Evolutionary conservation across 2,797 vertebrate genomes (phyloP).

Genomic region (Epinephelus awoara): DNA sequence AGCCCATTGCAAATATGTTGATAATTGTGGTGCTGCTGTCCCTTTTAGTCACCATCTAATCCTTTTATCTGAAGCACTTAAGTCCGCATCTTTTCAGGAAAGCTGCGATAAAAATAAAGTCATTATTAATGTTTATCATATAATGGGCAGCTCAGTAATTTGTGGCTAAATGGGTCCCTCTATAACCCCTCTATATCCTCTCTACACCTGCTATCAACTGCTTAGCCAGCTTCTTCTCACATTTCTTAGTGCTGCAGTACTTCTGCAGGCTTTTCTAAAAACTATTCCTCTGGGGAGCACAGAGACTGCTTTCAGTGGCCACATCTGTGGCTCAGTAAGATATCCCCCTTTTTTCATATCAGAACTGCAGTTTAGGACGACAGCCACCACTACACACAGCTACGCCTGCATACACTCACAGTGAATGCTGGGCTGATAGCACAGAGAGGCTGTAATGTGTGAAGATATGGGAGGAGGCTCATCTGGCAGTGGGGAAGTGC

Average conservation of each 20-base stretch:
- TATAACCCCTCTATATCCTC: constrained; percentile 8
- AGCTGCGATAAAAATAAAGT: constrained; percentile 18
- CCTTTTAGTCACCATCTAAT: constrained; percentile 9
- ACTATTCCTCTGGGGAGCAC: constrained; percentile 51
- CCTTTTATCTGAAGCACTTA: constrained; percentile 17
- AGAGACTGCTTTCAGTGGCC: constrained; percentile 49
- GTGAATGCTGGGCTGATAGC: constrained; percentile 44
- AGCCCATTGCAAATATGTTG: neutral
- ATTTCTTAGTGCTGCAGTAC: constrained; percentile 42
- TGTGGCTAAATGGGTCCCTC: constrained; percentile 28
- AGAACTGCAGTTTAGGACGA: constrained; percentile 55
- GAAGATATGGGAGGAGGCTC: constrained; percentile 61
- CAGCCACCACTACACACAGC: constrained; percentile 54
- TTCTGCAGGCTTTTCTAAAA: constrained; percentile 51
- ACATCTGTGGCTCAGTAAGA: constrained; percentile 58
- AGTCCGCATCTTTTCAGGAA: constrained; percentile 1
- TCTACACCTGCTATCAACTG: constrained; percentile 42
- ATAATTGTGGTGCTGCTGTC: neutral
- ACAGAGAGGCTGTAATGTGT: constrained; percentile 51
- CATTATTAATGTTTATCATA: constrained; percentile 20
- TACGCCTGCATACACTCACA: constrained; percentile 27
- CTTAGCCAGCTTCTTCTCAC: constrained; percentile 49
- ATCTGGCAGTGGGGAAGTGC: constrained; percentile 51
- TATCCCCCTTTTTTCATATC: constrained; percentile 49
- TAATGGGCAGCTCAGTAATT: constrained; percentile 22